A percentile compares a stretch with the other conserved stretches of the same genome.
Conservation (phyloP, 1,140 invertebrate species). For the Papilio machaon region DNA sequence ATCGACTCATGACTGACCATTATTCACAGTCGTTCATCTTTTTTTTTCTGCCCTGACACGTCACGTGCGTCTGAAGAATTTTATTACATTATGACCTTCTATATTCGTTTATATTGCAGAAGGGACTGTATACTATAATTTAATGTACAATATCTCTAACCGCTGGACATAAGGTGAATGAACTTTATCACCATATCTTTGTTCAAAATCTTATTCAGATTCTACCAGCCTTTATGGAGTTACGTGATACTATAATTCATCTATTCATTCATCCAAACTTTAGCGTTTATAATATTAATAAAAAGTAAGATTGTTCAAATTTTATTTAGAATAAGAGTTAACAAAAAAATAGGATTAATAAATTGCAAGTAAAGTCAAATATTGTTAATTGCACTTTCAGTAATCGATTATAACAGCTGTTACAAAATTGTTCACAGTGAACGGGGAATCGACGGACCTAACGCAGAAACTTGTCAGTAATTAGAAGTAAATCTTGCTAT, state of each 20-base stretch:
- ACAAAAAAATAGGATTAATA: not conserved
- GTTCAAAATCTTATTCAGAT: not conserved
- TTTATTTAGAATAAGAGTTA: too few relatives aligned
- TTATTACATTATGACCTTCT: conserved; percentile 1
- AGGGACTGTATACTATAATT: not conserved
- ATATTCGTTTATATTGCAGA: conserved; percentile 11
- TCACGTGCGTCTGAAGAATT: conserved; percentile 7
- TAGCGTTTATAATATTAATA: too few relatives aligned
- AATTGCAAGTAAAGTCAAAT: not conserved
- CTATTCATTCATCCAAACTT: too few relatives aligned
- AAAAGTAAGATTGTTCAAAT: too few relatives aligned
- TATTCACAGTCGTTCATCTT: conserved; percentile 2
- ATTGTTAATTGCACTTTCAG: not conserved
- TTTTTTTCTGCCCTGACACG: conserved; percentile 4
- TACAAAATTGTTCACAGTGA: not conserved
- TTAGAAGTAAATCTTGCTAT: not conserved
- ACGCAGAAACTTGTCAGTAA: not conserved
- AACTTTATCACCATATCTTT: not conserved
- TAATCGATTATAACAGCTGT: not conserved
- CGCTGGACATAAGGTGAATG: not conserved
- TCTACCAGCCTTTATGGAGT: too few relatives aligned
- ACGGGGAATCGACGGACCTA: not conserved
- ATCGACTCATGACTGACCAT: not conserved
- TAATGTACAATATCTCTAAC: not conserved
- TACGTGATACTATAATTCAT: too few relatives aligned